Conservation (phyloP, 2,113 vertebrate genomes). For the Microcebus ravelobensis region DNA sequence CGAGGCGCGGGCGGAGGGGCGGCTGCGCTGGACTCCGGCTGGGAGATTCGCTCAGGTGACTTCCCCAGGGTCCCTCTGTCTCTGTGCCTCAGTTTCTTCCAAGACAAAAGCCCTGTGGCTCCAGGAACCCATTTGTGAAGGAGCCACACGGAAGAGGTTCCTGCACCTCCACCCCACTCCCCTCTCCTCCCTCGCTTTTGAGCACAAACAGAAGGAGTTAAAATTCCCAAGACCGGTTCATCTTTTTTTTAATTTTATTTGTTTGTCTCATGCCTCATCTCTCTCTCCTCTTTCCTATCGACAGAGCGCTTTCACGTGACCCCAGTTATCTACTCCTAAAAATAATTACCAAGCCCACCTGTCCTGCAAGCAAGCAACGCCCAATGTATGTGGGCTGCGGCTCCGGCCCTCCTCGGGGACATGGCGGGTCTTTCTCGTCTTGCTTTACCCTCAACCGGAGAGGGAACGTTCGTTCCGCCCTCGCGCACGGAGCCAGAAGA, state of each 20-base stretch:
- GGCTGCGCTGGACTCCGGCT: accelerated
- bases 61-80: not conserved
- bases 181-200: not conserved
- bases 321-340: conserved; percentile 42
- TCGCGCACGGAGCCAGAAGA: not conserved
- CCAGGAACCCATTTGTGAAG: not conserved
- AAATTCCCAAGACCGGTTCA: not conserved
- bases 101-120: not conserved
- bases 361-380: not conserved
- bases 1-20: accelerated
- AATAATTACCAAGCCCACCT: conserved; percentile 5
- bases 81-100: not conserved
- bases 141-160: accelerated
- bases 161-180: accelerated
- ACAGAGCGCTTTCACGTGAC: not conserved
- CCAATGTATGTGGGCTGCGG: conserved; percentile 2
- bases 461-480: conserved; percentile 43
- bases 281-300: not conserved
- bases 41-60: not conserved
- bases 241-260: not conserved
- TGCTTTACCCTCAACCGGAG: conserved; percentile 53
- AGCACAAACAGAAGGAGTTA: not conserved
- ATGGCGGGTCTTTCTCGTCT: conserved; percentile 58
- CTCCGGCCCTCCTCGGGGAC: conserved; percentile 30
- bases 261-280: not conserved